These are phyloP conservation scores for Ichneumoninae sp. DNA, from an alignment of 2,888 invertebrate genomes.

Conservation along the genomic window DNA sequence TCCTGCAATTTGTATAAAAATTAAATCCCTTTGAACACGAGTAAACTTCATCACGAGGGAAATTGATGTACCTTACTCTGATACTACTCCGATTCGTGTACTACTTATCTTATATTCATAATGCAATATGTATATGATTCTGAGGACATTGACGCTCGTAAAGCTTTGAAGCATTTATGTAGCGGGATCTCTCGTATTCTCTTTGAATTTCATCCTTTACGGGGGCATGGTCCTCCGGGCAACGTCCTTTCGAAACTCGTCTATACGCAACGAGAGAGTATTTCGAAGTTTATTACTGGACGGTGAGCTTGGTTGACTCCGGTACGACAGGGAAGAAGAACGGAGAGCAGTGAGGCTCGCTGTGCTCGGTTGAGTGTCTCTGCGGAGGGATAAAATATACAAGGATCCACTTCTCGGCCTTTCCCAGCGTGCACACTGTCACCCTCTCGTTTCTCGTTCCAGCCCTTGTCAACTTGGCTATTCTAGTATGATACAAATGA, in stretches of 20 bases:
- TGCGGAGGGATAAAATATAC: slow-evolving; percentile 71
- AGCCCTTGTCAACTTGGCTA: slow-evolving; percentile 25
- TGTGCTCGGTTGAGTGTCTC: slow-evolving; percentile 61
- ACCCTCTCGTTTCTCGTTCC: slow-evolving; percentile 20
- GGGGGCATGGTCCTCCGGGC: slow-evolving; percentile 50
- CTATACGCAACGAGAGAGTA: slow-evolving; percentile 56
- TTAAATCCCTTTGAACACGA: no score
- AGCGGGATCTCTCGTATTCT: slow-evolving; percentile 75
- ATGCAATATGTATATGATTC: slow-evolving; percentile 51
- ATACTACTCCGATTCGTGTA: slow-evolving; percentile 1
- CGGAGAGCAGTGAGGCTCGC: slow-evolving; percentile 42
- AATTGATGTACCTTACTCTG: background rate
- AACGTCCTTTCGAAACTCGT: slow-evolving; percentile 72
- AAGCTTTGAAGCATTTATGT: slow-evolving; percentile 76
- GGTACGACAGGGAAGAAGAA: slow-evolving; percentile 66
- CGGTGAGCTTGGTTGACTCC: slow-evolving; percentile 48
- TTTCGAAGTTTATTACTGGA: slow-evolving; percentile 76
- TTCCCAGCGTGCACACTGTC: slow-evolving; percentile 20
- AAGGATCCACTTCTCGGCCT: slow-evolving; percentile 59
- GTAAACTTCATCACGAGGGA: background rate
- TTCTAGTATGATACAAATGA: slow-evolving; percentile 14
- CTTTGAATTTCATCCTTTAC: slow-evolving; percentile 80
- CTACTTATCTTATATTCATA: slow-evolving; percentile 29
- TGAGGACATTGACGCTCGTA: slow-evolving; percentile 56
- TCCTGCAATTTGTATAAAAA: no score